Conservation (phyloP, 2,888 invertebrate genomes). For the Polymixis lichenea region DNA sequence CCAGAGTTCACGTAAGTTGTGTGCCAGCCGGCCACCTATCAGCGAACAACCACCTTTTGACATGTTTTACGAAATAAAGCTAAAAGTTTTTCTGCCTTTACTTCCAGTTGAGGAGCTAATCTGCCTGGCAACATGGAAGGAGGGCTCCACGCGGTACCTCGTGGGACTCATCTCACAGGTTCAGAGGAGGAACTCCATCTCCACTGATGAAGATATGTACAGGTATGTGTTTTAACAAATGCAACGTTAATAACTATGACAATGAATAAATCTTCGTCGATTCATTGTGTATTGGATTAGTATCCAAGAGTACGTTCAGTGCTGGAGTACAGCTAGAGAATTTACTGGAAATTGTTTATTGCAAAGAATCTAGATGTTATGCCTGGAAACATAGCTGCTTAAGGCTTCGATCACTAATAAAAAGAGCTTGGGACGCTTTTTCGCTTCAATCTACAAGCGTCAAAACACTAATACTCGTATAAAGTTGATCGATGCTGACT, state of each 20-base stretch:
- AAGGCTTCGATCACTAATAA: too few relatives aligned
- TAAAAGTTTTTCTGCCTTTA: neutral
- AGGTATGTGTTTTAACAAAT: conserved; percentile 84
- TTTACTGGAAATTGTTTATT: too few relatives aligned
- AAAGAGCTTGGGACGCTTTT: too few relatives aligned
- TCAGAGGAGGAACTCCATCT: conserved; percentile 88
- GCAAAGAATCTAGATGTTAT: too few relatives aligned
- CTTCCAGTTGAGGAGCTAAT: conserved; percentile 94
- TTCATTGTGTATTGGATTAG: neutral
- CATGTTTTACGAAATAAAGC: neutral
- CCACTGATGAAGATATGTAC: conserved; percentile 94
- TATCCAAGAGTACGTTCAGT: neutral
- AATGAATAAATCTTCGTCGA: neutral
- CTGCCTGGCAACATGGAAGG: conserved; percentile 96
- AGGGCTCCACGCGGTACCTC: conserved; percentile 94
- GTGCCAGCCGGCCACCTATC: neutral
- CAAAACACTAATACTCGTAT: too few relatives aligned
- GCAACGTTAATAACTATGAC: neutral
- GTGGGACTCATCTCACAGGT: conserved; percentile 94
- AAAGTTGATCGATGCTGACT: too few relatives aligned
- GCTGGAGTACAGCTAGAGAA: neutral
- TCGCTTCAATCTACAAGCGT: too few relatives aligned
- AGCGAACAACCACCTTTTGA: neutral
- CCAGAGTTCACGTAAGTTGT: neutral
- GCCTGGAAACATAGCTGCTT: too few relatives aligned